Conservation (phyloP, 2,888 invertebrate genomes). For the Lypha dubia region DNA sequence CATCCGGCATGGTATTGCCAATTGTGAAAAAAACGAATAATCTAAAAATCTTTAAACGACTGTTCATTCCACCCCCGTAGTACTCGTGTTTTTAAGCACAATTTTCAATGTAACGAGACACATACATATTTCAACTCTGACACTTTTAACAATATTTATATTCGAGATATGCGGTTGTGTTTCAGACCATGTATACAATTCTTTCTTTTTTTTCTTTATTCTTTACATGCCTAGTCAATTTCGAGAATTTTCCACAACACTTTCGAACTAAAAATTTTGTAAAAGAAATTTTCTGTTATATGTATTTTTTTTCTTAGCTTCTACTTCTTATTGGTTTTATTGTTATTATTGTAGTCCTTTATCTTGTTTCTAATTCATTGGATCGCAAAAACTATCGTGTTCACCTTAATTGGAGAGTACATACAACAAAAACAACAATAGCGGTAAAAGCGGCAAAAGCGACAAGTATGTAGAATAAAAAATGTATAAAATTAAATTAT, state of each 20-base stretch:
- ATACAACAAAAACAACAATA: constrained; percentile 40
- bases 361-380: constrained; percentile 77
- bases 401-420: constrained; percentile 77
- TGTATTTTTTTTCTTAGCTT: background rate
- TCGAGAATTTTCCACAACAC: constrained; percentile 46
- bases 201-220: background rate
- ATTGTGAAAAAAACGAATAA: no score
- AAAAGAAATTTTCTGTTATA: constrained; percentile 23
- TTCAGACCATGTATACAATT: constrained; percentile 1
- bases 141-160: constrained; percentile 23
- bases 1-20: no score
- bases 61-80: background rate
- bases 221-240: constrained; percentile 56
- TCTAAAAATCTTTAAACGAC: background rate
- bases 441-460: constrained; percentile 8
- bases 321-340: constrained; percentile 8
- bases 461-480: constrained; percentile 32
- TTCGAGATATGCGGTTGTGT: constrained; percentile 42
- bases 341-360: constrained; percentile 68
- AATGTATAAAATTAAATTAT: no score
- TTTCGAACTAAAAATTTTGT: constrained; percentile 13
- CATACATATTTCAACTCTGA: background rate
- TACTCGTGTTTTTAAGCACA: background rate
- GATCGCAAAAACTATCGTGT: constrained; percentile 74
- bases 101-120: background rate